Percentiles rank a stretch among this genome's conserved stretches.
These are phyloP conservation scores for Phenacoccus solenopsis DNA, from an alignment of 1,140 invertebrate species.

Conservation along the genomic window DNA sequence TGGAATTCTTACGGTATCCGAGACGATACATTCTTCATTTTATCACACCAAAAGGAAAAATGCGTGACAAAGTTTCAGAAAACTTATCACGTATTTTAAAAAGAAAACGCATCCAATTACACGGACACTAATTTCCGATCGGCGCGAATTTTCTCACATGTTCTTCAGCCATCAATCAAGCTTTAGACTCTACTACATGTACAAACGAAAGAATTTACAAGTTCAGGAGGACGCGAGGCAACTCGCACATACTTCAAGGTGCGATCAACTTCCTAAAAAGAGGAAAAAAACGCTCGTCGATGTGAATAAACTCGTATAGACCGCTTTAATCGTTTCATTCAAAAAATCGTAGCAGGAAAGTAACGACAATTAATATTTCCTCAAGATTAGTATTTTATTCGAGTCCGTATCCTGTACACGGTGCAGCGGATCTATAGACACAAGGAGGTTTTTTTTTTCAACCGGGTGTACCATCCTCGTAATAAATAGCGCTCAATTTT, in stretches of 20 bases:
- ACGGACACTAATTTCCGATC: neutral
- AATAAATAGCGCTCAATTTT: neutral
- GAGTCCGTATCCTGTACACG: neutral
- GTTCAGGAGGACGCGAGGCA: too few relatives aligned
- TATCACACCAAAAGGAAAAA: too few relatives aligned
- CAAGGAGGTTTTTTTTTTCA: too few relatives aligned
- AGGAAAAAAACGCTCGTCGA: too few relatives aligned
- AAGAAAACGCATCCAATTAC: neutral
- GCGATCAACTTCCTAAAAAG: neutral
- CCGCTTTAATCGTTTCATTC: too few relatives aligned
- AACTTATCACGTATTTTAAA: neutral
- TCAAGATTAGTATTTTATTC: constrained; percentile 3
- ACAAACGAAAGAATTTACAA: too few relatives aligned
- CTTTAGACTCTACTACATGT: too few relatives aligned
- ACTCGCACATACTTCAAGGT: too few relatives aligned
- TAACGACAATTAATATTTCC: neutral
- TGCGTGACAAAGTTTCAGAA: neutral
- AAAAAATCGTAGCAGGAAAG: too few relatives aligned
- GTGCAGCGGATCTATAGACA: neutral
- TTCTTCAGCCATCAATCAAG: neutral
- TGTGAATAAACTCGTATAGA: neutral
- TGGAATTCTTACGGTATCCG: too few relatives aligned
- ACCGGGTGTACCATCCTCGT: neutral
- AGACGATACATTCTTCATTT: too few relatives aligned
- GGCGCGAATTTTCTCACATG: neutral